Evolutionary conservation across 2,797 vertebrate genomes (phyloP).

Genomic region (Circus cinereus): DNA sequence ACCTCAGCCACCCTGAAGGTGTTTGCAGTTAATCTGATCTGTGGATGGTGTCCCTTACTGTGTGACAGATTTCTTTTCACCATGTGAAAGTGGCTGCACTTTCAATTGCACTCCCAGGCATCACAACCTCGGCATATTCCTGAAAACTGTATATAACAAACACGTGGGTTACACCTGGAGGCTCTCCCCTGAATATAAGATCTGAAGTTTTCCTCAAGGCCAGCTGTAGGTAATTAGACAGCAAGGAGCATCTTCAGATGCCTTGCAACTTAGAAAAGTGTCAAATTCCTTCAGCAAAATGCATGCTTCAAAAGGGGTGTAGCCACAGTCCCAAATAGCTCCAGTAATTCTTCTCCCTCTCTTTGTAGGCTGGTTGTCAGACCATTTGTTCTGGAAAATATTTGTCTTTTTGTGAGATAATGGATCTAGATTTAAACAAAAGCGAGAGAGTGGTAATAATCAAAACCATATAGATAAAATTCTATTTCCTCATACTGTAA

Average conservation of each 20-base stretch:
- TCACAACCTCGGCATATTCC: neutral
- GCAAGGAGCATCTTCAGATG: neutral
- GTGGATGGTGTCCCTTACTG: neutral
- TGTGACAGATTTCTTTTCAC: neutral
- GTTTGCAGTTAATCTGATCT: neutral
- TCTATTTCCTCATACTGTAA: neutral
- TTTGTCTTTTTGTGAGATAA: neutral
- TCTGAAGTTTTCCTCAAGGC: neutral
- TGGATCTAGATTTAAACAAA: neutral
- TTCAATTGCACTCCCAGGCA: neutral
- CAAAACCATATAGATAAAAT: neutral
- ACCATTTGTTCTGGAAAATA: neutral
- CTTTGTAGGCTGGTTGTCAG: neutral
- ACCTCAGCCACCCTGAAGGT: neutral
- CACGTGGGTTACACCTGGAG: neutral
- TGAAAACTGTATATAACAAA: neutral
- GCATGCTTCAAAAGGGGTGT: accelerated
- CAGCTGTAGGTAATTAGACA: neutral
- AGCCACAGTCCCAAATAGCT: neutral
- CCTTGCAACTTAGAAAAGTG: neutral
- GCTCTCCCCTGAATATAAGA: neutral
- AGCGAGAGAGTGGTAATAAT: neutral
- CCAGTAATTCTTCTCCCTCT: neutral
- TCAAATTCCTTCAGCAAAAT: neutral
- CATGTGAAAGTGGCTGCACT: neutral